Percentiles rank a stretch among this genome's conserved stretches.
phyloP scores from a whole-genome alignment of 2,888 invertebrate species.

The Agelastica alni region DNA sequence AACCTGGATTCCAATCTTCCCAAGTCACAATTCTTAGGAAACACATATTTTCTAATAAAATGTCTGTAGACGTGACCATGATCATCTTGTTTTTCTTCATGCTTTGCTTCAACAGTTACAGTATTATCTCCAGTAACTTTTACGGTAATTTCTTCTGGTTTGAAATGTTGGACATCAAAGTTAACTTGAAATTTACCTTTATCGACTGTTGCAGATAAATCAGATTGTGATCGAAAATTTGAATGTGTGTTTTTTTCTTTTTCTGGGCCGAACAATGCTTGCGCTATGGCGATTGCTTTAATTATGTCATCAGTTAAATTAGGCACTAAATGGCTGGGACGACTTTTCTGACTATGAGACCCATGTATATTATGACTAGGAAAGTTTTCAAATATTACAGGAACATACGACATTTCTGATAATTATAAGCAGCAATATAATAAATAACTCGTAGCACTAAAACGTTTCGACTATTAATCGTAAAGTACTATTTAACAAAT shows the following conservation, averaged over 20 bases:
- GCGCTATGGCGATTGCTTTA: background rate
- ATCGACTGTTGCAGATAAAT: conserved; percentile 23
- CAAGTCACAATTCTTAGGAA: conserved; percentile 76
- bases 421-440: background rate
- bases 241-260: background rate
- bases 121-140: conserved; percentile 58
- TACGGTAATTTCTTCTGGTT: conserved; percentile 32
- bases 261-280: background rate
- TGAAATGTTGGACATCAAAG: conserved; percentile 32
- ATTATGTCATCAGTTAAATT: background rate
- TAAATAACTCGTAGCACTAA: too few relatives aligned
- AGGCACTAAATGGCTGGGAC: background rate
- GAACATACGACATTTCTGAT: background rate
- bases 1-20: conserved; percentile 72
- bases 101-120: conserved; percentile 76
- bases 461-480: too few relatives aligned
- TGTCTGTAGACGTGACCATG: conserved; percentile 78
- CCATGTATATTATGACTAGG: background rate
- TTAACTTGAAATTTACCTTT: conserved; percentile 63
- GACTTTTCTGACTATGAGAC: background rate
- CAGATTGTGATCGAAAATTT: too few relatives aligned
- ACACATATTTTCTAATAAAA: conserved; percentile 72
- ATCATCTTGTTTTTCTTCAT: conserved; percentile 74
- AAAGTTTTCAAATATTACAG: background rate
- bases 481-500: too few relatives aligned